These are phyloP conservation scores for Sycon ciliatum DNA, from an alignment of 37 sponge, comb jelly and placozoan genomes.

Conservation along the genomic window DNA sequence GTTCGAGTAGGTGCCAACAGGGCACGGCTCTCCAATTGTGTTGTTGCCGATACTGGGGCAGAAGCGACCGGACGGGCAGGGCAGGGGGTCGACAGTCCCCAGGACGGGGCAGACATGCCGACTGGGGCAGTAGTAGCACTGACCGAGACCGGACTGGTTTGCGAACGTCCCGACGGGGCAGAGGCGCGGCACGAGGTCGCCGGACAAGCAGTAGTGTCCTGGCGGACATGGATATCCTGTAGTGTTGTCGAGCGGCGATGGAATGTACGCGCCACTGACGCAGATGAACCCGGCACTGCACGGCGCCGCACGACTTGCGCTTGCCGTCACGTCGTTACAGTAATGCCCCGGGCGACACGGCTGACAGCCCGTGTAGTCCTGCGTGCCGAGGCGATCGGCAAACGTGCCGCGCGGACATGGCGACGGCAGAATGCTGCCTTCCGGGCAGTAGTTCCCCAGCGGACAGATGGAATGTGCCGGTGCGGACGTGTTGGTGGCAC, in stretches of 20 bases:
- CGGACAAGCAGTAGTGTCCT: constrained; percentile 15
- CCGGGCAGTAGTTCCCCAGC: constrained; percentile 28
- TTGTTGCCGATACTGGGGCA: constrained; percentile 14
- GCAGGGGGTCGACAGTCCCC: not conserved
- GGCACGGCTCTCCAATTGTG: constrained; percentile 10
- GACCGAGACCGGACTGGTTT: constrained; percentile 1
- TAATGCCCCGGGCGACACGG: constrained; percentile 22
- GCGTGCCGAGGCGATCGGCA: not conserved
- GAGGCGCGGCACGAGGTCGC: not conserved
- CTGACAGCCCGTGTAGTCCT: not conserved
- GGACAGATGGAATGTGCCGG: constrained; percentile 1
- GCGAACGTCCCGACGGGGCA: constrained; percentile 28
- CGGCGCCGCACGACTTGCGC: not conserved
- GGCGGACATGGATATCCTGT: not conserved
- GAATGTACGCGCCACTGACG: constrained; percentile 13
- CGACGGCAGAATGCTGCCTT: constrained; percentile 14
- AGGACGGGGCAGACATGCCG: constrained; percentile 13
- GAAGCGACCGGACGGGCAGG: constrained; percentile 33
- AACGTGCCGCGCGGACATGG: constrained; percentile 29
- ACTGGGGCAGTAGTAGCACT: constrained; percentile 14
- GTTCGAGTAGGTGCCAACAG: constrained; percentile 14
- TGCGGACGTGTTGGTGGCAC: not conserved
- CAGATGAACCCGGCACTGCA: constrained; percentile 35
- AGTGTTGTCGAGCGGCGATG: constrained; percentile 13
- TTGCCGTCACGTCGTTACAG: not conserved